Percentiles rank a stretch among this genome's conserved stretches.
phyloP scores from a whole-genome alignment of 2,888 invertebrate genomes.

The Asteroscopus sphinx region DNA sequence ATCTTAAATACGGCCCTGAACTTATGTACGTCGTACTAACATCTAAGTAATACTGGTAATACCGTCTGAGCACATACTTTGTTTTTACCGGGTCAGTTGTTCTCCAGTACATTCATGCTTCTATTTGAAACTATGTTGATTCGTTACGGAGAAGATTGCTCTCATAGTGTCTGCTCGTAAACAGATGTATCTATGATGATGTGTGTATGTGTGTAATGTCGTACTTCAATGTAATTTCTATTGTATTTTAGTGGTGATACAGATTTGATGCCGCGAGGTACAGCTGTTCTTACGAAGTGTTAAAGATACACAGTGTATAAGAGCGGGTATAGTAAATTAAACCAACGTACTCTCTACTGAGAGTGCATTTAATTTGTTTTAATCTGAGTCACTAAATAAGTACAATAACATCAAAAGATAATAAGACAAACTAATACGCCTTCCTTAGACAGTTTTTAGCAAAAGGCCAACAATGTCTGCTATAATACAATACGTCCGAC shows the following conservation, averaged over 20 bases:
- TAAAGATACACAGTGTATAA: neutral
- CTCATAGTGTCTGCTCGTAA: constrained; percentile 31
- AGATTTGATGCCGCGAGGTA: constrained; percentile 19
- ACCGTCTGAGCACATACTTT: constrained; percentile 35
- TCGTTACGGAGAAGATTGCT: constrained; percentile 26
- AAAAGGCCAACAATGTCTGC: too few relatives aligned
- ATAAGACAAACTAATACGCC: too few relatives aligned
- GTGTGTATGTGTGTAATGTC: too few relatives aligned
- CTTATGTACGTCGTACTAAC: constrained; percentile 6
- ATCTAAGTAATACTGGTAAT: constrained; percentile 25
- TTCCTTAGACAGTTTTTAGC: too few relatives aligned
- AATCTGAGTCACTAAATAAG: too few relatives aligned
- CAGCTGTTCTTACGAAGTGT: neutral
- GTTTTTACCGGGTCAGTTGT: constrained; percentile 33
- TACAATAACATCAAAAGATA: too few relatives aligned
- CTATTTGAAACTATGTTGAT: constrained; percentile 26
- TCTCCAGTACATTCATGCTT: constrained; percentile 7
- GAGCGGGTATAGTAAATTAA: too few relatives aligned
- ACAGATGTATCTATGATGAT: too few relatives aligned
- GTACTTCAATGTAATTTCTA: constrained; percentile 32
- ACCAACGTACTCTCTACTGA: too few relatives aligned
- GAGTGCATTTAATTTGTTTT: too few relatives aligned
- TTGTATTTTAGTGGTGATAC: constrained; percentile 14
- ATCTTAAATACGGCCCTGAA: too few relatives aligned
- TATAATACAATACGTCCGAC: too few relatives aligned